Percentiles rank a stretch among this genome's conserved stretches.
phyloP scores from a whole-genome alignment of 2,113 vertebrate species.

The Ellobius talpinus region DNA sequence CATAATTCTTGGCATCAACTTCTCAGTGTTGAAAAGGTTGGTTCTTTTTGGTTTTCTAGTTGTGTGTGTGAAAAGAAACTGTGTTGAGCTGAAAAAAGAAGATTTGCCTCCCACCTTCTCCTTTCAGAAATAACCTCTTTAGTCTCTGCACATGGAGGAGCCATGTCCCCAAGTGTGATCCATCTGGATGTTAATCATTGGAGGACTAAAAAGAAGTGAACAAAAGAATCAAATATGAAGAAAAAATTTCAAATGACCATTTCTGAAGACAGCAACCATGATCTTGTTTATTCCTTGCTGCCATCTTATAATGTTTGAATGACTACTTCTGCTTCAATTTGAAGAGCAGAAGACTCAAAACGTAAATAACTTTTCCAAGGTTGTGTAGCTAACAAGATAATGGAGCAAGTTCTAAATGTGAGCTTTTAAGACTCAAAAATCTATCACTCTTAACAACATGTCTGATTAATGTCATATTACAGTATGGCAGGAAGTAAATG shows the following conservation, averaged over 20 bases:
- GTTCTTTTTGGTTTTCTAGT: neutral
- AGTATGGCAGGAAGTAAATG: neutral
- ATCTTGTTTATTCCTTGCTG: neutral
- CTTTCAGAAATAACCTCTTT: neutral
- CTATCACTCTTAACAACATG: neutral
- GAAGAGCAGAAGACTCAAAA: neutral
- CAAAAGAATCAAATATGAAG: neutral
- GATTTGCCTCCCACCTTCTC: neutral
- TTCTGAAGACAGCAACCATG: neutral
- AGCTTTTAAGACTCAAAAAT: constrained; percentile 32
- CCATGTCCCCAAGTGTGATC: neutral
- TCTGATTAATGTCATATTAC: constrained; percentile 21
- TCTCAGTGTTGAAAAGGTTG: neutral
- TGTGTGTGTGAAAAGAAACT: neutral
- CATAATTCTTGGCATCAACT: neutral
- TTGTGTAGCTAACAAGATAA: neutral
- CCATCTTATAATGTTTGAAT: neutral
- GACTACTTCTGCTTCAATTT: constrained; percentile 26
- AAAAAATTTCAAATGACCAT: neutral
- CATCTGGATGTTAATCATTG: neutral
- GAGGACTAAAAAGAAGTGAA: neutral
- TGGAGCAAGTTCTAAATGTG: neutral
- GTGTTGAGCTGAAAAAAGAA: neutral
- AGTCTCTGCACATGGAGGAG: neutral
- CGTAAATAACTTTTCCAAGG: constrained; percentile 18